phyloP scores from a whole-genome alignment of 2,888 invertebrate species.

The Drosophila fulvimacula region DNA sequence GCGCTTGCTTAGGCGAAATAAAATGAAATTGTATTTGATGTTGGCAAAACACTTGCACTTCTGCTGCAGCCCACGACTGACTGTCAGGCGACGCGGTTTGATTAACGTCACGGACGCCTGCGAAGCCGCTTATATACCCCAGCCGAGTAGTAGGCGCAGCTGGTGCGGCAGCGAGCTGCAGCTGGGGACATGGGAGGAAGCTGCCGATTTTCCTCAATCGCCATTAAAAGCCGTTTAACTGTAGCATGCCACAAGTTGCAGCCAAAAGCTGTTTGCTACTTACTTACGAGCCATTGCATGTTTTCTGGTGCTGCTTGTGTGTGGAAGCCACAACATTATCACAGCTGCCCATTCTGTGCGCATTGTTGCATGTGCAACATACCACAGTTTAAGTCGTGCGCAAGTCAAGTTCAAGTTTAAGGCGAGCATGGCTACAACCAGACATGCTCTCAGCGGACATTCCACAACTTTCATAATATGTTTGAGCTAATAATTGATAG shows the following conservation, averaged over 20 bases:
- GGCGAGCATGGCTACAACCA: not conserved
- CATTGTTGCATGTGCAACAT: conserved; percentile 57
- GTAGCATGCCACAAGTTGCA: conserved; percentile 50
- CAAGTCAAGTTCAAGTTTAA: conserved; percentile 75
- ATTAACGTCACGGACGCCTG: conserved; percentile 62
- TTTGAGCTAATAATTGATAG: too few relatives aligned
- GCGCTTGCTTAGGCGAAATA: conserved; percentile 34
- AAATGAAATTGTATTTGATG: not conserved
- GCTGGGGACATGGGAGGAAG: conserved; percentile 5
- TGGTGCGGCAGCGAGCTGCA: conserved; percentile 3
- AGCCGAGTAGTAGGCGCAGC: conserved; percentile 5
- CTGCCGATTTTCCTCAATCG: conserved; percentile 63
- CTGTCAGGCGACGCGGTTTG: conserved; percentile 71
- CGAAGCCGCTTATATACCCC: conserved; percentile 64
- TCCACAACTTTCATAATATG: not conserved
- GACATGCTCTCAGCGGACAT: not conserved
- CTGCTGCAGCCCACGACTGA: conserved; percentile 40
- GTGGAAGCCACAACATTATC: conserved; percentile 37
- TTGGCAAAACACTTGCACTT: conserved; percentile 52
- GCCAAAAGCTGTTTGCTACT: conserved; percentile 29
- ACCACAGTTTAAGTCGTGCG: conserved; percentile 37
- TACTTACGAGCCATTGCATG: conserved; percentile 29
- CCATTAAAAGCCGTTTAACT: conserved; percentile 58
- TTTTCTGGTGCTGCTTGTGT: conserved; percentile 21
- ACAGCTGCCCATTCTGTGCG: conserved; percentile 41